Percentiles rank a stretch among this genome's conserved stretches.
These are phyloP conservation scores for Spea multiplicata DNA, from an alignment of 2,113 vertebrate species.

Conservation along the genomic window DNA sequence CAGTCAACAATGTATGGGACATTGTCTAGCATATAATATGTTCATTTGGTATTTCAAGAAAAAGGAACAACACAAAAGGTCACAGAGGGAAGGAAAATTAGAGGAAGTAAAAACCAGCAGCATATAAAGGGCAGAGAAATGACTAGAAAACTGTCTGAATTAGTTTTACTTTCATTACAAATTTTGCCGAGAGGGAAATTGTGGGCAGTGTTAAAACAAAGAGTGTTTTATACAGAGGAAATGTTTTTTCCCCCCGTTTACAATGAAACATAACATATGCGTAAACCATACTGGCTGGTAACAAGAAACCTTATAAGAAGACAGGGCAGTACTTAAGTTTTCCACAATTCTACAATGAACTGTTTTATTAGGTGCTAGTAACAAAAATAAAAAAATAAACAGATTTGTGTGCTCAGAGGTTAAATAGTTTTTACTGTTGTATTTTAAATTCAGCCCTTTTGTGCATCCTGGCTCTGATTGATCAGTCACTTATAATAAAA, in stretches of 20 bases:
- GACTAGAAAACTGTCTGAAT: conserved; percentile 58
- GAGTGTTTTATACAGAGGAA: conserved; percentile 60
- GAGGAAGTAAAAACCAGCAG: conserved; percentile 51
- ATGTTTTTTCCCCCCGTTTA: conserved; percentile 45
- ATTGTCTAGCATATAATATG: conserved; percentile 18
- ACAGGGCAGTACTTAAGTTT: conserved; percentile 64
- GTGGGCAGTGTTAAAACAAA: conserved; percentile 62
- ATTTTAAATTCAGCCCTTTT: conserved; percentile 54
- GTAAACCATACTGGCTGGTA: conserved; percentile 64
- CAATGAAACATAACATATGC: conserved; percentile 67
- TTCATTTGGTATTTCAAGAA: conserved; percentile 40
- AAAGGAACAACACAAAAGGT: conserved; percentile 45
- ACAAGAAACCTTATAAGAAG: conserved; percentile 68
- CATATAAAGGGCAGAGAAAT: conserved; percentile 53
- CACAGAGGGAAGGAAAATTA: conserved; percentile 56
- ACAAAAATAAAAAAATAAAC: conserved; percentile 73
- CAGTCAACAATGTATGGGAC: conserved; percentile 14
- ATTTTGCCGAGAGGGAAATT: conserved; percentile 59
- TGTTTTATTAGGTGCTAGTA: conserved; percentile 72
- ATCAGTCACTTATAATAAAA: conserved; percentile 55
- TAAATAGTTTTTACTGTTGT: conserved; percentile 63
- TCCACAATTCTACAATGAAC: conserved; percentile 68
- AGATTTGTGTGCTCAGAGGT: conserved; percentile 64
- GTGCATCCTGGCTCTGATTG: conserved; percentile 59
- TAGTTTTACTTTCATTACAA: conserved; percentile 67